Percentiles rank a stretch among this genome's conserved stretches.
These are phyloP conservation scores for Rhinopomastus cyanomelas DNA, from an alignment of 2,113 vertebrate genomes.

Conservation along the genomic window DNA sequence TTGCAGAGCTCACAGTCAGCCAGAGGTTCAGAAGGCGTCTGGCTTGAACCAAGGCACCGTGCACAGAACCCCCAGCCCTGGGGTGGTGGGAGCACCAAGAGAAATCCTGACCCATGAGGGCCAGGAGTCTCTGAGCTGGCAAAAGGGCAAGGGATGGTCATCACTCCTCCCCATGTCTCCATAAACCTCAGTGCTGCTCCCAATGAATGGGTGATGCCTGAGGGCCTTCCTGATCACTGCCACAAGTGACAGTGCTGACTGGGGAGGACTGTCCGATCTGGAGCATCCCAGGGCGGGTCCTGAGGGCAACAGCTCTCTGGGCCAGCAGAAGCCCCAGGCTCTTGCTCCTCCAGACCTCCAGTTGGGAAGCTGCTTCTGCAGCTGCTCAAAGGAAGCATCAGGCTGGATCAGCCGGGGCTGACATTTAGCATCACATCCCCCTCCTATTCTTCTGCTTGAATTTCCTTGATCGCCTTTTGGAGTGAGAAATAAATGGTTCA, in stretches of 20 bases:
- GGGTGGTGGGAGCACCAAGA: neutral
- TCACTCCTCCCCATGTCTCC: neutral
- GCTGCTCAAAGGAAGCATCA: neutral
- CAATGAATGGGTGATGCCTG: neutral
- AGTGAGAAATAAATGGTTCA: constrained; percentile 46
- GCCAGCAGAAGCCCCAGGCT: accelerated
- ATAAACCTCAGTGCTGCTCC: neutral
- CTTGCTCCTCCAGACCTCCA: neutral
- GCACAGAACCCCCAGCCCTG: accelerated
- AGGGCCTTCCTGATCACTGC: neutral
- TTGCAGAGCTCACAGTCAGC: neutral
- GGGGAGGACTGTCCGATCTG: accelerated
- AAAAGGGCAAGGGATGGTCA: neutral
- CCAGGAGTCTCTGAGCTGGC: neutral
- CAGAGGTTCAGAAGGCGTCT: neutral
- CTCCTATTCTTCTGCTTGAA: neutral
- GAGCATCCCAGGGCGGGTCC: neutral
- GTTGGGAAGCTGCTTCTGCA: neutral
- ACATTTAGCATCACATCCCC: constrained; percentile 39
- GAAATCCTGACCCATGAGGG: neutral
- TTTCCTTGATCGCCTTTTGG: constrained; percentile 36
- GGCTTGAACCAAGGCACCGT: accelerated
- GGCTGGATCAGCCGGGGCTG: neutral
- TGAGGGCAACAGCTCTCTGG: accelerated
- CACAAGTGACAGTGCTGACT: accelerated